Evolutionary conservation across 2,113 vertebrate species (phyloP).

Genomic region (Carollia perspicillata): DNA sequence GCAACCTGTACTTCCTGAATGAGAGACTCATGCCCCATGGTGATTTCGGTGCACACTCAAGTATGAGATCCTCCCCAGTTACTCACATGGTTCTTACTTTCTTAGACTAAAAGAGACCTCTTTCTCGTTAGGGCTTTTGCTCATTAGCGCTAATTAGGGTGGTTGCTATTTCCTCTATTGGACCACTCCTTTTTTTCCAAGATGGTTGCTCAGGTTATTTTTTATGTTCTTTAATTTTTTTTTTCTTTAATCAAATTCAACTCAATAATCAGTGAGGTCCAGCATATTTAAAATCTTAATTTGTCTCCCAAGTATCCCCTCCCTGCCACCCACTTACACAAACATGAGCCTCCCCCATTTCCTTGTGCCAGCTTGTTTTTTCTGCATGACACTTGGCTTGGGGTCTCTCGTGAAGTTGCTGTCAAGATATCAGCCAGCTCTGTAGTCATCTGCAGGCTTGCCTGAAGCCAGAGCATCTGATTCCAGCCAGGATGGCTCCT

Average conservation of each 20-base stretch:
- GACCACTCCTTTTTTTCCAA: not conserved
- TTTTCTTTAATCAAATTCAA: not conserved
- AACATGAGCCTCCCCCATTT: not conserved
- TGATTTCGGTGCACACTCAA: not conserved
- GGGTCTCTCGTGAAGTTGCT: not conserved
- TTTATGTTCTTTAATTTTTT: not conserved
- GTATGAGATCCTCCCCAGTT: not conserved
- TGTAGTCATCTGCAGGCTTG: not conserved
- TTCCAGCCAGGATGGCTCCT: not conserved
- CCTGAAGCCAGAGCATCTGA: not conserved
- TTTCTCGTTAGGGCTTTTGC: not conserved
- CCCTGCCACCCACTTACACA: not conserved
- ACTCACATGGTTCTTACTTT: not conserved
- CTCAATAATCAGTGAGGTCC: not conserved
- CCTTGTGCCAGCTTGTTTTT: not conserved
- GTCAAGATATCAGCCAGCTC: not conserved
- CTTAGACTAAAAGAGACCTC: not conserved
- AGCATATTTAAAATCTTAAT: not conserved
- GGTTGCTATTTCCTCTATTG: not conserved
- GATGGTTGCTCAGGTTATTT: not conserved
- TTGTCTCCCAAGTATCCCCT: not conserved
- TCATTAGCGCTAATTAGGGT: not conserved
- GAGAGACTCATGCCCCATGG: not conserved
- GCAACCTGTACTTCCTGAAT: not conserved
- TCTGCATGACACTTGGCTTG: not conserved